Evolutionary conservation across 2,888 invertebrate species (phyloP), one percentile per base, ranked within the genome.

Genomic region (Orgyia antiqua): DNA sequence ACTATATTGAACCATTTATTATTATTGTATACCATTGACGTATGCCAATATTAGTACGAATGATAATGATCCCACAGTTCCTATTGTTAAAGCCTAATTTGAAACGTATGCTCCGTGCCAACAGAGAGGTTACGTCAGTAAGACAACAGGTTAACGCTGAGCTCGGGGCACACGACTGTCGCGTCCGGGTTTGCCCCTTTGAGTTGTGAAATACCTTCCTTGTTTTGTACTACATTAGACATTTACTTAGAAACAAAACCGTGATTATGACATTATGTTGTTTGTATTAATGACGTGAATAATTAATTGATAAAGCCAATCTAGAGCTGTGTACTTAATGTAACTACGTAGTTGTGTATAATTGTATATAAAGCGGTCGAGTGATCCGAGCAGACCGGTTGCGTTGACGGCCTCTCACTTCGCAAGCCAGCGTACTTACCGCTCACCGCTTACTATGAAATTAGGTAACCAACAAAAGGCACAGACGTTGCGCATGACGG

Each of bases 361-460:
- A 15, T 15, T 15, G 58, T 67, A 70, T 77, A 75, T 73, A 72
- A 78, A 65, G 68, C 67, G 73, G 72, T 68, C 74, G 74, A 78
- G 64, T 71, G 59, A 74, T 67, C 68, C 62, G 67, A 76, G 58
- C 74, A 64, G 68, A 83, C 86, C 83, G 83, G 82, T 84, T 82
- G 72, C 61, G 75, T 63, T 61, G 75, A 63, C 75, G 78, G 82
- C 84, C 86, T 86, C 84, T 84, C 83, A 84, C 84, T 84, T 84
- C 64, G 83, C 79, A 82, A 86, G 77, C 70, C 68, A 68, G 10
- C 9, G 9, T 6, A 72, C 74, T 66, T 69, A 71, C 77, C 73
- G 71, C 74, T 71, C 67, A 64, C 63, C 60, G 71, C 65, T 77
- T 61, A 73, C 80, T 77, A 73, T 71, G 72, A 76, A 84, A 83